Evolutionary conservation across 2,888 invertebrate genomes (phyloP), one percentile per base, ranked within the genome.

Genomic region (Zhuqinia jingwanae): DNA sequence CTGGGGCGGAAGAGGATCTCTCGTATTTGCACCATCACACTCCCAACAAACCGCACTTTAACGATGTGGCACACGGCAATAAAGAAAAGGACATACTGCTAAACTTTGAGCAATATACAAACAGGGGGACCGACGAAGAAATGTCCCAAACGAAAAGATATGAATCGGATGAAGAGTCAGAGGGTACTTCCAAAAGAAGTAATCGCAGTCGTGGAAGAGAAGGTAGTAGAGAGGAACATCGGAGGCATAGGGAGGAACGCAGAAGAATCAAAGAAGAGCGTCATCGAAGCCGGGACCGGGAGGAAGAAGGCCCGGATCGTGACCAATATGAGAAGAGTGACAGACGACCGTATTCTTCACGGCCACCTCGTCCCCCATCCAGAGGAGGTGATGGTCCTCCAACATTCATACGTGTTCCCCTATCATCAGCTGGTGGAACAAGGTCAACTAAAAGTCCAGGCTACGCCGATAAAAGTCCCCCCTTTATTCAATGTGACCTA

Each of bases 401-500:
- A n/a, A n/a, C n/a, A n/a, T n/a, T n/a, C n/a, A n/a, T n/a, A n/a
- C n/a, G n/a, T n/a, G n/a, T n/a, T n/a, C n/a, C n/a, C n/a, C n/a
- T n/a, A n/a, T n/a, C n/a, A n/a, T n/a, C n/a, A n/a, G n/a, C n/a
- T n/a, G n/a, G n/a, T n/a, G n/a, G n/a, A n/a, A n/a, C n/a, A n/a
- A n/a, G n/a, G n/a, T n/a, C n/a, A n/a, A n/a, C n/a, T n/a, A n/a
- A n/a, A n/a, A n/a, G n/a, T n/a, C n/a, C n/a, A n/a, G n/a, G n/a
- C n/a, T n/a, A n/a, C n/a, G n/a, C n/a, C n/a, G n/a, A 36, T 6
- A 36, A 36, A 36, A 3, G 5, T 36, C 36, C 3, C 20, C 1
- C 11, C 27, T 73, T 82, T 47, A 50, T 73, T 5, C 60, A 22
- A 1, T 82, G 47, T 6, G 75, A 82, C 75, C 13, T 50, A 0